Evolutionary conservation across 2,797 vertebrate genomes (phyloP), one percentile per base, ranked within the genome.

Genomic region (Leptoclinus maculatus): DNA sequence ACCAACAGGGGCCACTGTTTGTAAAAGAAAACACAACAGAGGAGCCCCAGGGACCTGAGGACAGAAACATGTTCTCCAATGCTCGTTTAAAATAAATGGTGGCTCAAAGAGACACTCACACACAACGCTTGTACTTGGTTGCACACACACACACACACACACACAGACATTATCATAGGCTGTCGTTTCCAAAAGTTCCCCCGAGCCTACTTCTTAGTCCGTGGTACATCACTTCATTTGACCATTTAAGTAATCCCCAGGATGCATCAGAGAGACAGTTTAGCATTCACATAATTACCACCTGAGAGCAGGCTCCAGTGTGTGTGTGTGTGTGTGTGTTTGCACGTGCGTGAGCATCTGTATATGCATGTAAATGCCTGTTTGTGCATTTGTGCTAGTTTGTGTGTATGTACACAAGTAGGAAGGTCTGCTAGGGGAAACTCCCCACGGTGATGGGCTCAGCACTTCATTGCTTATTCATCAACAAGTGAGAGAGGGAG

Each of bases 191-290:
- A 32, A 21, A 36, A 23, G 34, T 62, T 83, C 83, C 88, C 73
- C 72, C 60, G 85, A 78, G 79, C 64, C 63, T 71, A 49, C 66
- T 78, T 71, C 66, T 65, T 74, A 65, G 49, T 77, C 76, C 4
- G 12, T 39, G 47, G 56, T 83, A 80, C 79, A 90, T 84, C 83
- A 85, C 75, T 89, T 89, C 32, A 87, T 88, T 85, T 85, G 80
- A 87, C 82, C 77, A 81, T 87, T 88, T 87, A 87, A 87, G 90
- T 81, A 85, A 79, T 86, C 67, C 82, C 83, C 75, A 76, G 64
- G 34, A 85, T 74, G 71, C 77, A 78, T 81, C 79, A 83, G 58
- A 66, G 59, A 84, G 74, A 71, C 41, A 39, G 57, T 66, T 67
- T 68, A 75, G 71, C 59, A 73, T 34, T 41, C 10, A 14, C 72